Conservation (phyloP, 2,113 vertebrate genomes). For the Stercorarius parasiticus region DNA sequence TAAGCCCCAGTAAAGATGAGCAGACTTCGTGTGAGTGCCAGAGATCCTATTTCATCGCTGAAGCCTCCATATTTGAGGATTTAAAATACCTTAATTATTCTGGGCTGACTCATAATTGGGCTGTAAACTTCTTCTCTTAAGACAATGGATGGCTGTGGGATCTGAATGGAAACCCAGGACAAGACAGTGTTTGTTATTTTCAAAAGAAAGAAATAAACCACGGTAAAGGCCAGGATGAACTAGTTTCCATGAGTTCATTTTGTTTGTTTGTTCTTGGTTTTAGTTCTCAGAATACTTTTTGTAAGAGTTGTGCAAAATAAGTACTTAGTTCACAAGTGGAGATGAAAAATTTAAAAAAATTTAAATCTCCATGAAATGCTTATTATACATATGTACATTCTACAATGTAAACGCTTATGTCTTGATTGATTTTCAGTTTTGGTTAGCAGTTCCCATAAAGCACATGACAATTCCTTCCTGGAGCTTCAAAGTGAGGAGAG, state of each 20-base stretch:
- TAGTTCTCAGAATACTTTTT: background rate
- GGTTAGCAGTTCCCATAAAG: background rate
- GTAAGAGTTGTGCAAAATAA: background rate
- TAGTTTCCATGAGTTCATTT: background rate
- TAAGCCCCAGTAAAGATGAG: background rate
- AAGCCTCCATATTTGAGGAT: background rate
- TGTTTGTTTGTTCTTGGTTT: background rate
- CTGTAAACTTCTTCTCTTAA: background rate
- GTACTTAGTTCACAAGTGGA: background rate
- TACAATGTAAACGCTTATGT: background rate
- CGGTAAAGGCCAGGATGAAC: background rate
- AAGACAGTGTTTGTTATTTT: background rate
- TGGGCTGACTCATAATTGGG: background rate
- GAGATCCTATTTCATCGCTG: background rate
- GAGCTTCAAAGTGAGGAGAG: background rate
- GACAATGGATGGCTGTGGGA: background rate
- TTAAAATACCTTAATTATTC: background rate
- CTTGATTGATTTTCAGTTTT: background rate
- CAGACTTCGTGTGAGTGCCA: background rate
- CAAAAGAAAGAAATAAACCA: background rate
- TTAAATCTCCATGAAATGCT: background rate
- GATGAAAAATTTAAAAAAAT: rapidly evolving
- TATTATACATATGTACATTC: background rate
- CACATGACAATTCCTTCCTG: background rate
- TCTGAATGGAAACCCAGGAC: background rate